A percentile compares a stretch with the other conserved stretches of the same genome.
phyloP scores from a whole-genome alignment of 1,140 invertebrate genomes.

The Thaumetopoea pityocampa region DNA sequence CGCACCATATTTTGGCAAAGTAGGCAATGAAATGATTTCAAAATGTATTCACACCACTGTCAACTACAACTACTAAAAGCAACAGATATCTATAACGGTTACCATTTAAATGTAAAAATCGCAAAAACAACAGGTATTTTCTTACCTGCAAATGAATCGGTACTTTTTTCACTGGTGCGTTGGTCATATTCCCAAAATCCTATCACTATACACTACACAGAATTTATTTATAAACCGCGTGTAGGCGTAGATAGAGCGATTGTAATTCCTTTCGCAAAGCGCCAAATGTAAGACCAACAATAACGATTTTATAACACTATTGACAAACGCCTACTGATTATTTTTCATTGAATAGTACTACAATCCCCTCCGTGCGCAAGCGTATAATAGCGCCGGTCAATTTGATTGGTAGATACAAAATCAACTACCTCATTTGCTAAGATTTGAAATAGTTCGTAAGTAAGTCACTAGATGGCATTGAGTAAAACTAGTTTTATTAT shows the following conservation, averaged over 20 bases:
- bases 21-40: conserved; percentile 6
- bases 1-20: conserved; percentile 15
- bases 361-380: conserved; percentile 56
- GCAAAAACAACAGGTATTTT: conserved; percentile 42
- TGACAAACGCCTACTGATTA: conserved; percentile 48
- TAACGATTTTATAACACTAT: conserved; percentile 25
- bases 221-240: conserved; percentile 57
- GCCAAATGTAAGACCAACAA: conserved; percentile 15
- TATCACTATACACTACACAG: conserved; percentile 53
- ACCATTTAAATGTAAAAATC: conserved; percentile 17
- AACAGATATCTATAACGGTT: background rate
- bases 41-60: background rate
- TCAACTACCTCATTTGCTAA: conserved; percentile 2
- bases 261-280: conserved; percentile 38
- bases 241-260: conserved; percentile 47
- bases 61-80: background rate
- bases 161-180: conserved; percentile 90
- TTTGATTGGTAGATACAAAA: conserved; percentile 26
- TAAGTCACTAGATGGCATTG: conserved; percentile 33
- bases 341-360: conserved; percentile 49
- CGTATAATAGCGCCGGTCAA: conserved; percentile 39
- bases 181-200: conserved; percentile 54
- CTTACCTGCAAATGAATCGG: conserved; percentile 94
- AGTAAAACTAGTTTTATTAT: background rate
- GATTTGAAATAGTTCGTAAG: conserved; percentile 14